Percentiles rank a stretch among this genome's conserved stretches.
Evolutionary conservation across 1,140 invertebrate genomes (phyloP).

Genomic region (Heliconius melpomene): DNA sequence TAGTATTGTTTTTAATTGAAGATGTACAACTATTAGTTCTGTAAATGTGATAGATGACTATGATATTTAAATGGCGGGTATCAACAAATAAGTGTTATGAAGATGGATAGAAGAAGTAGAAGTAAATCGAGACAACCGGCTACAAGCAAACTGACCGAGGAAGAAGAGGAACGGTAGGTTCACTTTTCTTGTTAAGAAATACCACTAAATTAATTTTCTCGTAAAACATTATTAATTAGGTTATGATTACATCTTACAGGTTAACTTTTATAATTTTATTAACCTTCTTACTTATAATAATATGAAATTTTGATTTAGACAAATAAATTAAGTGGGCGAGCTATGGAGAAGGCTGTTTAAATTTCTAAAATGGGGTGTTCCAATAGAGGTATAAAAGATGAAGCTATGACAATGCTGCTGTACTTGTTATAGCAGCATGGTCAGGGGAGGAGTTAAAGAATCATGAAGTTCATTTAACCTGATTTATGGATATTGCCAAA

Average conservation of each 20-base stretch:
- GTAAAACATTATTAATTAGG: neutral
- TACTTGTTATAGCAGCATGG: too few species aligned
- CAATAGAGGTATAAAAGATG: too few species aligned
- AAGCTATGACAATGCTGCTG: too few species aligned
- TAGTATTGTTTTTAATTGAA: neutral
- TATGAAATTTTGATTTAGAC: too few species aligned
- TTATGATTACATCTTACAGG: neutral
- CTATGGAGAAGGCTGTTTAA: too few species aligned
- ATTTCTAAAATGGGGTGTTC: too few species aligned
- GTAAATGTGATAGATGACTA: slow-evolving; percentile 15
- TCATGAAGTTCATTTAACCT: too few species aligned
- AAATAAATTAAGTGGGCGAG: too few species aligned
- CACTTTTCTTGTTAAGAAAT: neutral
- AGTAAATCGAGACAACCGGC: slow-evolving; percentile 51
- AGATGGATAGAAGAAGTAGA: slow-evolving; percentile 58
- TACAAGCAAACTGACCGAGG: slow-evolving; percentile 59
- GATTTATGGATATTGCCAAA: too few species aligned
- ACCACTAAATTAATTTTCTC: neutral
- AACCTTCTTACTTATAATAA: too few species aligned
- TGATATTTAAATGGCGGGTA: slow-evolving; percentile 31
- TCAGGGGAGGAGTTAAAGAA: too few species aligned
- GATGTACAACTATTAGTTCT: neutral
- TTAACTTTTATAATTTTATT: neutral
- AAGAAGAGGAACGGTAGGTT: slow-evolving; percentile 66
- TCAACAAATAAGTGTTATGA: slow-evolving; percentile 50